A percentile compares a stretch with the other conserved stretches of the same genome.
Evolutionary conservation across 2,113 vertebrate genomes (phyloP).

Genomic region (Ranitomeya imitator): DNA sequence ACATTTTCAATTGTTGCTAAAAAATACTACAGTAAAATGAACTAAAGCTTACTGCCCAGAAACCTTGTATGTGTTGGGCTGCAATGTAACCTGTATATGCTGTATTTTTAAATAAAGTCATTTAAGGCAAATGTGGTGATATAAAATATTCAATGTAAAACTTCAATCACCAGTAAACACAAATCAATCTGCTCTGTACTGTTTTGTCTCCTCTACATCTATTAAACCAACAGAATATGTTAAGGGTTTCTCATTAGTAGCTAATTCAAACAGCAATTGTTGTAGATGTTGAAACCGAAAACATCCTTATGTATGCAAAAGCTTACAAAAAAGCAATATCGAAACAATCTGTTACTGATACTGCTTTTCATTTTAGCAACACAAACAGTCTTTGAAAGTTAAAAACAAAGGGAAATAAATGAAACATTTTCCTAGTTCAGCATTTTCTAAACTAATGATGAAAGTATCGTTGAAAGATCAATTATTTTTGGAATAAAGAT

Average conservation of each 20-base stretch:
- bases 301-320: slow-evolving; percentile 48
- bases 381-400: slow-evolving; percentile 47
- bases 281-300: slow-evolving; percentile 35
- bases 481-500: slow-evolving; percentile 15
- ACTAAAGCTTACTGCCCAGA: background rate
- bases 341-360: slow-evolving; percentile 49
- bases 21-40: background rate
- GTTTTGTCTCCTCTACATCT: slow-evolving; percentile 15
- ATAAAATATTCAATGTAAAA: slow-evolving; percentile 30
- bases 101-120: background rate
- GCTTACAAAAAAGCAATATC: slow-evolving; percentile 48
- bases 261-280: slow-evolving; percentile 46
- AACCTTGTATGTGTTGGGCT: background rate
- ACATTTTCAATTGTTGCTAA: background rate
- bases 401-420: slow-evolving; percentile 44
- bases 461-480: slow-evolving; percentile 6
- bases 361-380: slow-evolving; percentile 41
- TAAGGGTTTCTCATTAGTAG: slow-evolving; percentile 47
- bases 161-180: slow-evolving; percentile 27
- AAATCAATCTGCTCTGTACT: slow-evolving; percentile 27
- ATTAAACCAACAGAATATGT: slow-evolving; percentile 51
- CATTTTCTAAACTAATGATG: slow-evolving; percentile 37
- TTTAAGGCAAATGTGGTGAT: slow-evolving; percentile 16
- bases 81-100: background rate
- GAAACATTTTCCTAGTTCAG: slow-evolving; percentile 15